Evolutionary conservation across 2,888 invertebrate species (phyloP).

Genomic region (Eupithecia subfuscata): DNA sequence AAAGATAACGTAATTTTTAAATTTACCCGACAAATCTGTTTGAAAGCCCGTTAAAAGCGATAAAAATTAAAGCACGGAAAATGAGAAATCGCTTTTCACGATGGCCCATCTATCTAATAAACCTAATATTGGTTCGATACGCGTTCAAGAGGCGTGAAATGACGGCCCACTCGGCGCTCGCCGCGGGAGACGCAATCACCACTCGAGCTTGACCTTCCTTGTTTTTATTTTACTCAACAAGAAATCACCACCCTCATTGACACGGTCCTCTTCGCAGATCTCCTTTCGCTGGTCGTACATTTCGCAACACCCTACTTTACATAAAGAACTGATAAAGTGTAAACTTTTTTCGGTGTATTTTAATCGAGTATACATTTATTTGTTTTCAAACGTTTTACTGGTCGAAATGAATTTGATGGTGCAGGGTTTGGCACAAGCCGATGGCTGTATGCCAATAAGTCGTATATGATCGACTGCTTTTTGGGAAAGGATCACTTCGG

Average conservation of each 20-base stretch:
- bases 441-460: slow-evolving; percentile 49
- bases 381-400: slow-evolving; percentile 33
- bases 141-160: slow-evolving; percentile 82
- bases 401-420: slow-evolving; percentile 33
- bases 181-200: slow-evolving; percentile 54
- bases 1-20: slow-evolving; percentile 30
- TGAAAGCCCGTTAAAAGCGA: slow-evolving; percentile 52
- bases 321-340: slow-evolving; percentile 59
- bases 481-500: slow-evolving; percentile 42
- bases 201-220: slow-evolving; percentile 58
- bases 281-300: slow-evolving; percentile 42
- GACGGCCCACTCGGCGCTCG: slow-evolving; percentile 62
- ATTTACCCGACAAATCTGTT: slow-evolving; percentile 46
- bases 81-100: slow-evolving; percentile 73
- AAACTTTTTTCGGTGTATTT: slow-evolving; percentile 54
- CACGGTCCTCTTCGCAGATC: slow-evolving; percentile 47
- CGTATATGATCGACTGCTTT: slow-evolving; percentile 38
- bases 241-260: slow-evolving; percentile 35
- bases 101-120: slow-evolving; percentile 80
- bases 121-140: slow-evolving; percentile 82
- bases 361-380: slow-evolving; percentile 33
- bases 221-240: slow-evolving; percentile 54
- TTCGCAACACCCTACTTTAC: slow-evolving; percentile 52
- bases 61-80: slow-evolving; percentile 62
- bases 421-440: slow-evolving; percentile 45